Conservation (phyloP, 2,113 vertebrate species). For the Prunella fulvescens region DNA sequence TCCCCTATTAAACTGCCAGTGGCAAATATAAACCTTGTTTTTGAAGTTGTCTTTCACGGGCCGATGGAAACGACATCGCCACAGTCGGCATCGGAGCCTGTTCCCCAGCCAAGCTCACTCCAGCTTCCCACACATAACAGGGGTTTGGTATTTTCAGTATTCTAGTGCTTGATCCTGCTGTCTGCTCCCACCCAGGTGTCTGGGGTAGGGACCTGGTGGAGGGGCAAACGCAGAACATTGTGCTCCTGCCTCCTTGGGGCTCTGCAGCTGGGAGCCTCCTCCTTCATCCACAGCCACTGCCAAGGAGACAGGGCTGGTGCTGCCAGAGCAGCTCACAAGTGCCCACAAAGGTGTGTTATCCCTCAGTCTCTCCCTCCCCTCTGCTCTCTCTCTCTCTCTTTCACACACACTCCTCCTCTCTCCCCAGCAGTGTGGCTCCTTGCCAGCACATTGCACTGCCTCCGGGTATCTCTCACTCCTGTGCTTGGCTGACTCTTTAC, state of each 20-base stretch:
- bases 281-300: neutral
- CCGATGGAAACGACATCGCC: neutral
- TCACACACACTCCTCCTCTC: neutral
- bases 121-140: neutral
- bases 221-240: accelerated
- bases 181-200: neutral
- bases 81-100: accelerated
- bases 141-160: neutral
- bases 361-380: neutral
- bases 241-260: neutral
- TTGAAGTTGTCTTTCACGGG: constrained; percentile 48
- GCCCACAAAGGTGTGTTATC: neutral
- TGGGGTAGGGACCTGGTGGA: neutral
- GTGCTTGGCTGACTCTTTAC: constrained; percentile 53
- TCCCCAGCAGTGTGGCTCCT: neutral
- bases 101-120: neutral
- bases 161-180: neutral
- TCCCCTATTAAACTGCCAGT: constrained; percentile 26
- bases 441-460: constrained; percentile 13
- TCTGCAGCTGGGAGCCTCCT: neutral
- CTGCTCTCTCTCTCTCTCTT: neutral
- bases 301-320: neutral
- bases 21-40: constrained; percentile 49
- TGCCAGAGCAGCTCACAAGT: neutral
- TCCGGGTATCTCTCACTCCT: neutral